phyloP scores from a whole-genome alignment of 2,797 vertebrate genomes.

The Pantherophis alleghaniensis region DNA sequence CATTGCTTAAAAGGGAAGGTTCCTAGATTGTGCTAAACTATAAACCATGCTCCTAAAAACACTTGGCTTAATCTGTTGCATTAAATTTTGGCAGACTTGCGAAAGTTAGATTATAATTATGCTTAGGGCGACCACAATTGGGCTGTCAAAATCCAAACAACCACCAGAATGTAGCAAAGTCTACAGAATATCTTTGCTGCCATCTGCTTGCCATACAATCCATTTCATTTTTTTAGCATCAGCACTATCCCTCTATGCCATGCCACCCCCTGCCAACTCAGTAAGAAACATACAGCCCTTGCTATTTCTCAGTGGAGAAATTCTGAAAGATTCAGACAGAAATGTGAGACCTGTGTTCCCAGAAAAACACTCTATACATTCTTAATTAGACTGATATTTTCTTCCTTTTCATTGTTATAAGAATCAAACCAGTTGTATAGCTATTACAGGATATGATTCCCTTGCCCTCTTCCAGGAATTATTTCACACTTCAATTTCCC shows the following conservation, averaged over 20 bases:
- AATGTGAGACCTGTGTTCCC: neutral
- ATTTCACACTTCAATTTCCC: neutral
- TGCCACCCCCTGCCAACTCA: neutral
- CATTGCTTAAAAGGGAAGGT: neutral
- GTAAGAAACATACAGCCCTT: neutral
- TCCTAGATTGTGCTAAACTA: neutral
- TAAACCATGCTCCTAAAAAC: neutral
- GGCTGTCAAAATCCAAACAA: neutral
- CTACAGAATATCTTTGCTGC: neutral
- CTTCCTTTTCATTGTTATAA: neutral
- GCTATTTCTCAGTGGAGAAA: neutral
- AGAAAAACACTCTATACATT: neutral
- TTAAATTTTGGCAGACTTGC: neutral
- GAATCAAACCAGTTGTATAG: neutral
- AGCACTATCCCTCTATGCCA: neutral
- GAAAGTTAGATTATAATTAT: neutral
- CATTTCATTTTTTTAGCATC: neutral
- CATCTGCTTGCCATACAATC: neutral
- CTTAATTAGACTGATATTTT: neutral
- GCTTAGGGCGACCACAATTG: neutral
- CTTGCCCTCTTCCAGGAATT: neutral
- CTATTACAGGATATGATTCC: neutral
- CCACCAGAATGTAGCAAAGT: neutral
- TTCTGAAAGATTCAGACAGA: neutral
- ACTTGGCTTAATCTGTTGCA: neutral